Evolutionary conservation across 2,797 vertebrate species (phyloP).

Genomic region (Masticophis lateralis): DNA sequence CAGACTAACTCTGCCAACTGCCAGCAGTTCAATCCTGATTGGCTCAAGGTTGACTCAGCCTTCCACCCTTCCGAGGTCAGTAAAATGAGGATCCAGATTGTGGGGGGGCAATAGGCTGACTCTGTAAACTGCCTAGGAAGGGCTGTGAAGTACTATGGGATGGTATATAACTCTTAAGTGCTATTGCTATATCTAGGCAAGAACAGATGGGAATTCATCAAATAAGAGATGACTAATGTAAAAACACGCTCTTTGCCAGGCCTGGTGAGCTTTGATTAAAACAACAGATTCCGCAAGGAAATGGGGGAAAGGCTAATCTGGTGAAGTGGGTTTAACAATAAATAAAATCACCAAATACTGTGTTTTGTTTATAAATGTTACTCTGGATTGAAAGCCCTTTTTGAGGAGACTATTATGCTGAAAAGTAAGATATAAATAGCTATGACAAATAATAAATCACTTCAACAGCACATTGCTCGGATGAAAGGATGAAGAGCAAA

Average conservation of each 20-base stretch:
- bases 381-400: neutral
- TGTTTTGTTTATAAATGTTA: neutral
- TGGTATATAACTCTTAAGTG: too few species aligned
- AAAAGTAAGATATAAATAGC: neutral
- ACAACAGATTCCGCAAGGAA: neutral
- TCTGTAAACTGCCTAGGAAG: too few species aligned
- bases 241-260: neutral
- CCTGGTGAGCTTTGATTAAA: neutral
- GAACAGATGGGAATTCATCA: neutral
- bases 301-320: neutral
- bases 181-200: neutral
- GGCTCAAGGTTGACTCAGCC: too few species aligned
- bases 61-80: too few species aligned
- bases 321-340: neutral
- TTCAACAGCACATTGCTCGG: neutral
- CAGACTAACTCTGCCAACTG: too few species aligned
- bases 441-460: neutral
- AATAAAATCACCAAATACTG: neutral
- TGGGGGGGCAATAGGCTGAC: too few species aligned
- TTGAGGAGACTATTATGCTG: neutral
- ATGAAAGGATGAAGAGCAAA: neutral
- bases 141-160: too few species aligned
- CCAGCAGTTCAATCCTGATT: too few species aligned
- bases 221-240: neutral
- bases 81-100: too few species aligned